Evolutionary conservation across 2,113 vertebrate genomes (phyloP), one percentile per base, ranked within the genome.

Genomic region (Podilymbus podiceps): DNA sequence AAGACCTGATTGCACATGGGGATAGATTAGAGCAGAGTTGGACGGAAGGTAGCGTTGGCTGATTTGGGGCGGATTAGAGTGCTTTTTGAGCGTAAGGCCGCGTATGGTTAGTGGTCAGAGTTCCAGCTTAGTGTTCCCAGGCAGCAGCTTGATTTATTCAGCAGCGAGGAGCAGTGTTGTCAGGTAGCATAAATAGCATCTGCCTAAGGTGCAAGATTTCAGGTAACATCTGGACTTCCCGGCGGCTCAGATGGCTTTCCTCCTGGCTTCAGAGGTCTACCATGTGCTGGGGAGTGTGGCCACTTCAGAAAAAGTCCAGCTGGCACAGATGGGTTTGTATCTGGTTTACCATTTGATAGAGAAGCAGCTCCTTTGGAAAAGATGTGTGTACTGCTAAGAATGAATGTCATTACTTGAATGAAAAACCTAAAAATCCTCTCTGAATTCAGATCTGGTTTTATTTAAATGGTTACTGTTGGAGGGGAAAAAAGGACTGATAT

Each of bases 321-420:
- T 99, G 87, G 97, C 96, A 24, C 98, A 97, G 67, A 96, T 96
- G 97, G 99, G 98, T 99, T 97, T 98, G 98, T 98, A 86, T 78
- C 55, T 38, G 58, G 5, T 47, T 68, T 71, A 13, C 25, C 24
- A 3, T 56, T 46, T 3, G 6, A 3, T 33, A 7, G 50, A 15
- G 35, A 55, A 40, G 67, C 69, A 21, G 77, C 72, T 88, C 30
- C 28, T 79, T 59, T 31, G 15, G 25, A 6, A 6, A 16, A 49
- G 27, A 50, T 12, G 5, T 14, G 35, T 50, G 64, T 40, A 8
- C 40, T 68, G 5, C 46, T 52, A 7, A 64, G 38, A 66, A 15
- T 11, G 8, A 5, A 30, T 50, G 12, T 60, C 40, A 0, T 11
- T 1, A 8, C 56, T 79, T 50, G 35, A 66, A 15, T 9, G 18